These are phyloP conservation scores for Cricetomys ansorgei DNA, from an alignment of 2,113 vertebrate species.

Conservation along the genomic window DNA sequence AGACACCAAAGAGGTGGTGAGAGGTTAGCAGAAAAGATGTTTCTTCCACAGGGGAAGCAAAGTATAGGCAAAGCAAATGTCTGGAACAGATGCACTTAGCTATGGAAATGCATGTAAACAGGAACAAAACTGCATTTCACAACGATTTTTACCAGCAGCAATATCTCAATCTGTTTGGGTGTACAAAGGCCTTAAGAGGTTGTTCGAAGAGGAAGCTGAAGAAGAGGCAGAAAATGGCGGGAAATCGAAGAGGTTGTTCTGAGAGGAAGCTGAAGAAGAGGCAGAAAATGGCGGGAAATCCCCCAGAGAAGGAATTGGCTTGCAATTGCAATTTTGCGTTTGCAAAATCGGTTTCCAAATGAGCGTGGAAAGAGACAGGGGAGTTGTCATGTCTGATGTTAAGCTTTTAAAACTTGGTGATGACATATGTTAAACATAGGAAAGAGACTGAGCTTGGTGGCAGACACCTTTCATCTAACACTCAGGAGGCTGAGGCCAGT, in stretches of 20 bases:
- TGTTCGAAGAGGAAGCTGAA: neutral
- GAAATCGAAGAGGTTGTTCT: neutral
- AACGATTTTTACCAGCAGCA: neutral
- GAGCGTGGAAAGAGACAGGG: neutral
- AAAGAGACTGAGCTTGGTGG: neutral
- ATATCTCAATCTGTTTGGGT: neutral
- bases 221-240: neutral
- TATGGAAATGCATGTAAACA: conserved; percentile 16
- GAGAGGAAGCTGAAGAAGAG: neutral
- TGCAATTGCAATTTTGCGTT: no score
- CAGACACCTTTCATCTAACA: neutral
- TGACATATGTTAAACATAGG: neutral
- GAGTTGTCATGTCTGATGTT: neutral
- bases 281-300: neutral
- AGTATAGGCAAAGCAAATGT: conserved; percentile 5
- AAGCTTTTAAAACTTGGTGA: neutral
- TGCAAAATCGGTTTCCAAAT: conserved; percentile 30
- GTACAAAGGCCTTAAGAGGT: neutral
- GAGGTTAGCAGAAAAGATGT: neutral
- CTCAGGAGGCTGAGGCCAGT: neutral
- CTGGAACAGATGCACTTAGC: conserved; percentile 15
- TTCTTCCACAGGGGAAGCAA: conserved; percentile 52
- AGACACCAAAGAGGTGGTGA: neutral
- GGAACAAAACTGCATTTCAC: conserved; percentile 27
- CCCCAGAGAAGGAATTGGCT: neutral